Conservation (phyloP, 2,888 invertebrate genomes). For the Macrostomum cliftonense region DNA sequence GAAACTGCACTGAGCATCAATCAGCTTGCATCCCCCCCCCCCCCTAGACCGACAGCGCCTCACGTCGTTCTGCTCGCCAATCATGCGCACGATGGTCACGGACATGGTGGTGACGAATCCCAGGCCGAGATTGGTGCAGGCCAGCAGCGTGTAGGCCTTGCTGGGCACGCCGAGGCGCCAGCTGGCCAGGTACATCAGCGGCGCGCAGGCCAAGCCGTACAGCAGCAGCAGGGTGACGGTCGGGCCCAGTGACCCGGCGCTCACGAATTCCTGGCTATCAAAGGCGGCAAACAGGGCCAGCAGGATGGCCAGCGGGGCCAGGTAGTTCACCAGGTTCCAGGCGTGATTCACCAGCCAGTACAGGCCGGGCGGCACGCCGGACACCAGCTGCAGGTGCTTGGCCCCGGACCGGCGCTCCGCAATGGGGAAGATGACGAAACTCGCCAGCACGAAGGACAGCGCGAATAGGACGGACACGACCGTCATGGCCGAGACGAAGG, state of each 20-base stretch:
- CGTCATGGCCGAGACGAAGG: constrained; percentile 18
- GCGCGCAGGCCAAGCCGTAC: constrained; percentile 51
- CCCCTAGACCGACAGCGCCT: too few relatives aligned
- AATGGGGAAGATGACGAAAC: constrained; percentile 58
- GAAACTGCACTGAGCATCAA: too few relatives aligned
- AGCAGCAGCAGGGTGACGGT: constrained; percentile 47
- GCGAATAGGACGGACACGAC: constrained; percentile 43
- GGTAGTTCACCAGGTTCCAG: constrained; percentile 59
- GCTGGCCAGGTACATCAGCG: constrained; percentile 54
- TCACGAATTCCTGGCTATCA: constrained; percentile 58
- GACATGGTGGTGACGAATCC: constrained; percentile 46
- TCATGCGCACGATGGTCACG: neutral
- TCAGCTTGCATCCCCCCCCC: too few relatives aligned
- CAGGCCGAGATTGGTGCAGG: constrained; percentile 59
- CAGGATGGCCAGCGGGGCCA: constrained; percentile 49
- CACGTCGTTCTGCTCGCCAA: neutral
- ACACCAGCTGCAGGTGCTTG: constrained; percentile 50
- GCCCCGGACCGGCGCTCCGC: constrained; percentile 53
- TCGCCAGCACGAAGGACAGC: constrained; percentile 54
- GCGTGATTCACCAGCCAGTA: constrained; percentile 56
- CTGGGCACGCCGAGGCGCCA: constrained; percentile 52
- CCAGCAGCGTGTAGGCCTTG: constrained; percentile 61
- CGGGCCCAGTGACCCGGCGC: constrained; percentile 48
- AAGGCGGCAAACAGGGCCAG: constrained; percentile 55
- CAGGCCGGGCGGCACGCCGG: constrained; percentile 44